Evolutionary conservation across 2,113 vertebrate species (phyloP), one percentile per base, ranked within the genome.

Genomic region (Seriola rivoliana): DNA sequence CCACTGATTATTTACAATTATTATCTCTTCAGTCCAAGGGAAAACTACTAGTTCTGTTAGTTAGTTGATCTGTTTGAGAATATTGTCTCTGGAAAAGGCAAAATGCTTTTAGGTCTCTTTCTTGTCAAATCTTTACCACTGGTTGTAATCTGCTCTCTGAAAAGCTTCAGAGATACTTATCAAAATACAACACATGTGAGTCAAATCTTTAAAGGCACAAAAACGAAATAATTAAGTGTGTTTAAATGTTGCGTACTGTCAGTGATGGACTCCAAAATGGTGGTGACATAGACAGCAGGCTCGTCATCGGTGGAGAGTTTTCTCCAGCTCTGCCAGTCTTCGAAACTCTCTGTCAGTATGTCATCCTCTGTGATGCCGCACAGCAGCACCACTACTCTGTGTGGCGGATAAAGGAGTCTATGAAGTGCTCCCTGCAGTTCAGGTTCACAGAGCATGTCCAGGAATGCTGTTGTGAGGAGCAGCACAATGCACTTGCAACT

Each of bases 271-370:
- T 94, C 90, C 64, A 90, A 54, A 75, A 95, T 83, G 69, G 93
- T 93, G 14, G 89, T 81, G 42, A 95, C 10, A 59, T 96, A 96
- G 29, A 93, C 38, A 3, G 62, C 25, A 6, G 94, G 94, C 1
- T 95, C 95, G 4, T 96, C 95, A 0, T 95, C 94, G 4, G 92
- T 48, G n/a, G 80, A 75, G 5, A 96, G 71, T 69, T 95, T 95
- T 44, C 85, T 94, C 95, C 95, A 96, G 34, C 14, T 60, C 0
- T 82, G 40, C 95, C 95, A 96, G 76, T 92, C 81, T 69, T 82
- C 42, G 38, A 95, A 95, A 60, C 2, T 64, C 10, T 78, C 80
- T 0, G 2, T 40, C 13, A 23, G 68, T 0, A 88, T 8, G 34
- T 91, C 78, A 0, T 80, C 77, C 57, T 95, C 94, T 1, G 85